phyloP scores from a whole-genome alignment of 2,888 invertebrate genomes.

The Trichopoda pennipes region DNA sequence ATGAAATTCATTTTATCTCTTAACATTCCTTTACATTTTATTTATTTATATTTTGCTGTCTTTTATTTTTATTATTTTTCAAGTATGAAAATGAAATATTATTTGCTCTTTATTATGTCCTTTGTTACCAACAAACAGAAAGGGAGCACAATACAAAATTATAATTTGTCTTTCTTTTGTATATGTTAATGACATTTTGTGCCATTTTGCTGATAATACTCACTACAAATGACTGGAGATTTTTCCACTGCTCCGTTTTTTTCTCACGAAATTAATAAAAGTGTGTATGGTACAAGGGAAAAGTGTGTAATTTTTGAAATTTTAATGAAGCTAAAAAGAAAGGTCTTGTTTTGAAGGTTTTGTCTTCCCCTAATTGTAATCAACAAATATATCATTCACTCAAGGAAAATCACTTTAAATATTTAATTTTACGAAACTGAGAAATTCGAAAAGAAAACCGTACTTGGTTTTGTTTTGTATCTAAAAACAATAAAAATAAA shows the following conservation, averaged over 20 bases:
- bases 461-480: too few species aligned
- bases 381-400: too few species aligned
- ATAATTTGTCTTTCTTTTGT: background rate
- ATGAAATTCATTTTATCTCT: too few species aligned
- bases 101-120: background rate
- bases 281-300: background rate
- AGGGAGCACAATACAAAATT: background rate
- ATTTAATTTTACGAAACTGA: too few species aligned
- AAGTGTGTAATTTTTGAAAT: background rate
- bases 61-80: background rate
- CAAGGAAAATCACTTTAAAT: too few species aligned
- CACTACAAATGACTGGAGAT: background rate
- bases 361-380: too few species aligned
- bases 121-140: background rate
- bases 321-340: too few species aligned
- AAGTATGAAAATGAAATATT: background rate
- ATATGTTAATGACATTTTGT: background rate
- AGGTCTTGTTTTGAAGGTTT: too few species aligned
- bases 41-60: background rate
- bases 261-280: background rate
- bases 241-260: background rate
- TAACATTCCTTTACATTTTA: background rate
- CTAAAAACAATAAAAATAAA: too few species aligned
- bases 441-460: too few species aligned
- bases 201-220: background rate